Evolutionary conservation across 2,888 invertebrate species (phyloP), one percentile per base, ranked within the genome.

Genomic region (Eurois occulta): DNA sequence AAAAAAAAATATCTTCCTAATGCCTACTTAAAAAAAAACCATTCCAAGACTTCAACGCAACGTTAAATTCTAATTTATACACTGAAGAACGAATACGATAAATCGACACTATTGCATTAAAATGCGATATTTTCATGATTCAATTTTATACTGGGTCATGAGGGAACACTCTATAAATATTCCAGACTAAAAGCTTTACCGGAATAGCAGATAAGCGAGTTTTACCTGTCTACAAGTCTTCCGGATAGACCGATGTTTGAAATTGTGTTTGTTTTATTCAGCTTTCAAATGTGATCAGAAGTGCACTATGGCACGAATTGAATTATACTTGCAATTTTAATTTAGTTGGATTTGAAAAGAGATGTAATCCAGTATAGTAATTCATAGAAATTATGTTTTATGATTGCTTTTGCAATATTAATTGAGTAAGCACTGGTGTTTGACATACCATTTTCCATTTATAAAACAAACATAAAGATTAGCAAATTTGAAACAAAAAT

Each of bases 131-230:
- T 65, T 75, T 67, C 60, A 79, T 74, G 67, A 81, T 75, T 77
- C 48, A 43, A 77, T 76, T 86, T 87, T 79, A 84, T 88, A 89
- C 86, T 87, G 76, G 91, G 88, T 89, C 90, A 87, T 84, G 80
- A 86, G 85, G 77, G 85, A 86, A 81, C 75, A 80, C 48, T 85
- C 88, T 90, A 92, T 91, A 92, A 93, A 93, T 93, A 92, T 90
- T 89, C 83, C 89, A 89, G 90, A 87, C 93, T 94, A 91, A 94
- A 94, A 93, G 94, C 93, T 91, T 90, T 89, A 87, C 92, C 88
- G 83, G 92, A 94, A 94, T 94, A 93, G 87, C 86, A 80, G 89
- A 91, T 91, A 87, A 88, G 87, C 85, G 85, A 78, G 80, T 85
- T 87, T 78, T 83, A 84, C 86, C 87, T 87, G 91, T 90, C 91